Evolutionary conservation across 1,140 invertebrate genomes (phyloP).

Genomic region (Drosophila tropicalis): DNA sequence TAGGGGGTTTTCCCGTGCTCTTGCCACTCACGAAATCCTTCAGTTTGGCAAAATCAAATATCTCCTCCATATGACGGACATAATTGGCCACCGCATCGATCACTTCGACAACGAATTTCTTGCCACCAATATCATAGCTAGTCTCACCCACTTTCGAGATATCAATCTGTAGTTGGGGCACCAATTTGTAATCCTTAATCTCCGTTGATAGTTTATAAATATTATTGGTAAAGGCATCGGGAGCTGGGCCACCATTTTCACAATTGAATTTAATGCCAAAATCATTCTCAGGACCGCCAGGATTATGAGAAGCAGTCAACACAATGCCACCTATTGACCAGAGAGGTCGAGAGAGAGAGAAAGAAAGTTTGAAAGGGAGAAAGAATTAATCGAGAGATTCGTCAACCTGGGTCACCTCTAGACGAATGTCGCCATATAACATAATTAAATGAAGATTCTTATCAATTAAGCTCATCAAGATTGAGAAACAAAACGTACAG

Average conservation of each 20-base stretch:
- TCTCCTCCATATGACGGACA: slow-evolving; percentile 95
- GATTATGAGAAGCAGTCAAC: slow-evolving; percentile 99
- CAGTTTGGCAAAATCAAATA: slow-evolving; percentile 97
- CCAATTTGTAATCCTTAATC: slow-evolving; percentile 92
- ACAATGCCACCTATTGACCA: slow-evolving; percentile 93
- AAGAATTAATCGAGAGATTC: background rate
- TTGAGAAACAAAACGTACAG: slow-evolving; percentile 30
- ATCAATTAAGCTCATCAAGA: slow-evolving; percentile 41
- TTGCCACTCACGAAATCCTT: slow-evolving; percentile 89
- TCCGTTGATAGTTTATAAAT: slow-evolving; percentile 93
- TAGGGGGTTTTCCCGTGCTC: slow-evolving; percentile 87
- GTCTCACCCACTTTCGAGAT: slow-evolving; percentile 88
- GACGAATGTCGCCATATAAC: slow-evolving; percentile 7
- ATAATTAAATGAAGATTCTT: slow-evolving; percentile 26
- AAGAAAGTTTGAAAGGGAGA: background rate
- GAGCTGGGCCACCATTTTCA: slow-evolving; percentile 98
- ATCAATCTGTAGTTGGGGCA: slow-evolving; percentile 90
- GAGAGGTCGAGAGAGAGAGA: background rate
- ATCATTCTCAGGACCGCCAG: slow-evolving; percentile 97
- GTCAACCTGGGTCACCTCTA: slow-evolving; percentile 39
- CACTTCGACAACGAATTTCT: slow-evolving; percentile 93
- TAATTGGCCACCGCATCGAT: slow-evolving; percentile 97
- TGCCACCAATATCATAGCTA: slow-evolving; percentile 87
- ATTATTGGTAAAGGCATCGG: slow-evolving; percentile 94
- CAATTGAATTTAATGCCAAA: slow-evolving; percentile 99